These are phyloP conservation scores for Tricholauxania praeusta DNA, from an alignment of 2,888 invertebrate genomes.

Conservation along the genomic window DNA sequence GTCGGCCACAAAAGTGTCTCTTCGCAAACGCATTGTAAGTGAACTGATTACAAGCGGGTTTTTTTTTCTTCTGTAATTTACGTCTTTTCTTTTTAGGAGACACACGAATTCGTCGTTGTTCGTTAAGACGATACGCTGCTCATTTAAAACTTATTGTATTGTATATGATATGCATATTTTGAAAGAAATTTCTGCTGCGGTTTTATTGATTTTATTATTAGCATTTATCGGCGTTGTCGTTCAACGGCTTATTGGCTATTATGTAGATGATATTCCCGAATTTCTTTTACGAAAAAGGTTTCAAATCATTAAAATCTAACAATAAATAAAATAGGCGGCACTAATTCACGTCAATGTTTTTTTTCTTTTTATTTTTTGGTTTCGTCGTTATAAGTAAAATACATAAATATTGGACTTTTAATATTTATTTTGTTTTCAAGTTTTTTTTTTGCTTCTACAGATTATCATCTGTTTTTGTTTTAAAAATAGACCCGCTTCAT, in stretches of 20 bases:
- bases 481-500: conserved; percentile 25
- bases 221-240: no score
- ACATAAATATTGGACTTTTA: conserved; percentile 12
- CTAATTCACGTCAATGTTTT: not conserved
- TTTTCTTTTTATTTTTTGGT: not conserved
- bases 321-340: not conserved
- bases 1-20: conserved; percentile 7
- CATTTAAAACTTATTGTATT: no score
- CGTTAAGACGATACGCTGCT: no score
- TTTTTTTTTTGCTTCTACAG: not conserved
- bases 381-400: not conserved
- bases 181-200: no score
- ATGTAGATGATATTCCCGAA: no score
- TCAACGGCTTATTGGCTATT: no score
- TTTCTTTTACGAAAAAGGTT: no score
- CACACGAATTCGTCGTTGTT: no score
- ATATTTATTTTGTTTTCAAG: conserved; percentile 11
- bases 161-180: no score
- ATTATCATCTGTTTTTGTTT: conserved; percentile 22
- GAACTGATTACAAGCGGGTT: conserved; percentile 11
- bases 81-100: no score
- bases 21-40: not conserved
- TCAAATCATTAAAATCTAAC: not conserved
- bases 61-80: no score
- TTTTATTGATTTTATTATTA: no score